Percentiles rank a stretch among this genome's conserved stretches.
Evolutionary conservation across 1,140 invertebrate genomes (phyloP).

Genomic region (Sitobion miscanthi): DNA sequence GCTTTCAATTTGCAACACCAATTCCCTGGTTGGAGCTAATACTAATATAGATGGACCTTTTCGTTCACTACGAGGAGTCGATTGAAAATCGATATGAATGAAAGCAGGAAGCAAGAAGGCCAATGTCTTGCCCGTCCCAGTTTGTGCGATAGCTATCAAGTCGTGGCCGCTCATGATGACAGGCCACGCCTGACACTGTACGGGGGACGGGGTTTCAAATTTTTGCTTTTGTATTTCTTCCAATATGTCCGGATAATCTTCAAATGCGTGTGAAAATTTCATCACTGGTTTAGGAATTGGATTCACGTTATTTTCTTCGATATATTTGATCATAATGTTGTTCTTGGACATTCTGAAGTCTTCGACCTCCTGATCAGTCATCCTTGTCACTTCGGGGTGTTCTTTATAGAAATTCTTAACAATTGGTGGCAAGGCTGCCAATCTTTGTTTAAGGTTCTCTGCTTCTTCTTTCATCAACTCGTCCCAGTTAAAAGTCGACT

Average conservation of each 20-base stretch:
- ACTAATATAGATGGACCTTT: conserved; percentile 84
- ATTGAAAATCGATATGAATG: conserved; percentile 85
- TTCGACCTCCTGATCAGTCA: conserved; percentile 70
- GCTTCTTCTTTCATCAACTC: conserved; percentile 29
- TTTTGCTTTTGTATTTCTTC: conserved; percentile 81
- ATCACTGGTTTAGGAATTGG: conserved; percentile 82
- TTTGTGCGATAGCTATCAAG: conserved; percentile 93
- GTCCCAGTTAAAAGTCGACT: conserved; percentile 26
- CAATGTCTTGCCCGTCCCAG: conserved; percentile 89
- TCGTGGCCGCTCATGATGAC: conserved; percentile 83
- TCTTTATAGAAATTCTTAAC: conserved; percentile 87
- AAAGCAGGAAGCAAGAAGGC: conserved; percentile 90
- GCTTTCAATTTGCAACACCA: conserved; percentile 88
- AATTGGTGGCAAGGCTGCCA: conserved; percentile 71
- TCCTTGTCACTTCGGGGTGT: conserved; percentile 72
- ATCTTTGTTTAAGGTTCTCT: conserved; percentile 62
- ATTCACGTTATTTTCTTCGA: conserved; percentile 63
- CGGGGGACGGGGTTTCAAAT: conserved; percentile 86
- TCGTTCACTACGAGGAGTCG: conserved; percentile 70
- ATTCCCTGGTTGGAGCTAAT: conserved; percentile 87
- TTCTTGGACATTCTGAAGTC: conserved; percentile 71
- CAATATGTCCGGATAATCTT: conserved; percentile 80
- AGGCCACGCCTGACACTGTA: conserved; percentile 91
- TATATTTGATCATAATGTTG: conserved; percentile 72
- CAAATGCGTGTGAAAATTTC: conserved; percentile 86